Conservation (phyloP, 1,140 invertebrate species). For the Drosophila azteca region DNA sequence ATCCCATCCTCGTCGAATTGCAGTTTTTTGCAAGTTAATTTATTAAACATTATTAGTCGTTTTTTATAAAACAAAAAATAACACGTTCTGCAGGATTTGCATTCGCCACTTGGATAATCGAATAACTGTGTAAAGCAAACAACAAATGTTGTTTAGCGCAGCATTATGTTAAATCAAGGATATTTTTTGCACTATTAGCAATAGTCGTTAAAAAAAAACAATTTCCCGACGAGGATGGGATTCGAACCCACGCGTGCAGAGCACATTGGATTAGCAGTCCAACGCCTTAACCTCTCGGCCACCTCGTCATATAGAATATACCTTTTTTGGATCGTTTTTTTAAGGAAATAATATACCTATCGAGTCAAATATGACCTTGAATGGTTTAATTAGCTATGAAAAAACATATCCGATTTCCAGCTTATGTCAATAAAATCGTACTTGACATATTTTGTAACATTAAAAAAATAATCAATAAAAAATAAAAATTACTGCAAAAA, state of each 20-base stretch:
- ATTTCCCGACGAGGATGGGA: conserved; percentile 91
- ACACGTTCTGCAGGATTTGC: no score
- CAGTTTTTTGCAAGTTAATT: background rate
- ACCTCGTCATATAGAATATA: conserved; percentile 87
- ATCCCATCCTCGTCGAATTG: conserved; percentile 92
- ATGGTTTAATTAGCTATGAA: no score
- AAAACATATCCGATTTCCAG: no score
- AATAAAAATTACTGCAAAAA: conserved; percentile 30
- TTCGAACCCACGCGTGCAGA: conserved; percentile 94
- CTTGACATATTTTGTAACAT: background rate
- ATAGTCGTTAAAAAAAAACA: background rate
- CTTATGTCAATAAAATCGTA: background rate
- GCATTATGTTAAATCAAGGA: no score
- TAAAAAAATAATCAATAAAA: background rate
- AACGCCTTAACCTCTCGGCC: conserved; percentile 95
- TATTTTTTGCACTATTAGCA: no score
- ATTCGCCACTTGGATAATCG: no score
- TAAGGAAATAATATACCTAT: background rate
- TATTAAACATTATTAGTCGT: background rate
- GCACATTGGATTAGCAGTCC: conserved; percentile 91
- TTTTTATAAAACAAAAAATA: no score
- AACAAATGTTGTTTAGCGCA: no score
- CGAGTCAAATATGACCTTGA: background rate
- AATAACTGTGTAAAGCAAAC: no score
- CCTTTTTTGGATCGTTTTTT: conserved; percentile 12